Conservation (phyloP, 1,140 invertebrate species). For the Eumaeus atala region DNA sequence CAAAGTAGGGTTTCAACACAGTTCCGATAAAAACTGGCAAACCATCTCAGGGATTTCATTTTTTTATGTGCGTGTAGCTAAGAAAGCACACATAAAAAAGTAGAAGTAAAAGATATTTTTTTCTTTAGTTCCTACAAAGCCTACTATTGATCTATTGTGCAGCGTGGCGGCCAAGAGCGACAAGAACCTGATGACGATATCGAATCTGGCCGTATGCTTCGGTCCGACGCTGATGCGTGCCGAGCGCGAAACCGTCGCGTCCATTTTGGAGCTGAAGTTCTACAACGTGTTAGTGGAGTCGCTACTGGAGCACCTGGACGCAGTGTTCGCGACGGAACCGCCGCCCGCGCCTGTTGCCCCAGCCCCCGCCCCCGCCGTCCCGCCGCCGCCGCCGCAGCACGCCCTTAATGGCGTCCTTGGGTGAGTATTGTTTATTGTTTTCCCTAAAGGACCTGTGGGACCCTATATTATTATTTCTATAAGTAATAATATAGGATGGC, state of each 20-base stretch:
- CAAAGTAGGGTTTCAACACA: too few species aligned
- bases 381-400: neutral
- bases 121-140: too few species aligned
- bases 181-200: conserved; percentile 97
- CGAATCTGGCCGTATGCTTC: conserved; percentile 98
- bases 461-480: too few species aligned
- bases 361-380: conserved; percentile 4
- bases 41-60: too few species aligned
- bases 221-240: conserved; percentile 96
- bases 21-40: too few species aligned
- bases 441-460: too few species aligned
- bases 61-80: too few species aligned
- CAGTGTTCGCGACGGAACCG: conserved; percentile 78
- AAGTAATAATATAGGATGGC: too few species aligned
- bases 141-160: conserved; percentile 23
- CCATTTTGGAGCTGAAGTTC: conserved; percentile 99
- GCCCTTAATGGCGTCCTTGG: conserved; percentile 26
- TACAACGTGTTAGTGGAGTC: conserved; percentile 98
- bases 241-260: conserved; percentile 96
- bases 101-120: too few species aligned
- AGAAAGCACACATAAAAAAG: too few species aligned
- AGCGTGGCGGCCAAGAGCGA: conserved; percentile 90
- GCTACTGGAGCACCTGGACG: conserved; percentile 92
- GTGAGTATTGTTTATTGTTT: conserved; percentile 6
- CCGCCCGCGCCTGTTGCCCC: conserved; percentile 30